Base-by-base conservation (phyloP, 2,113 vertebrate genomes). In the Salvelinus sp. region DNA sequence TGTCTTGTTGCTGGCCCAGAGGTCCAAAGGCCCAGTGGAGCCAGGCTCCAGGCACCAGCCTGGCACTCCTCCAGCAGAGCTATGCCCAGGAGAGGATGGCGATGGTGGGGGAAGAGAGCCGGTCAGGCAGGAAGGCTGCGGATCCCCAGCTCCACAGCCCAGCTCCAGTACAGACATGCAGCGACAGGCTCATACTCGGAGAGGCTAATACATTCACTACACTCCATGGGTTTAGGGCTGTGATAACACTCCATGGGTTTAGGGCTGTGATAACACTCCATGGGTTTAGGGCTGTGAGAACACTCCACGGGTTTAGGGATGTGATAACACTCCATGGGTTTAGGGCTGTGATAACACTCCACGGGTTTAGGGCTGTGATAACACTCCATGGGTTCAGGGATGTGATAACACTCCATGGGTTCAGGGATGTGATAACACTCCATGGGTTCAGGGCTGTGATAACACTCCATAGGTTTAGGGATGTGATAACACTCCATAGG, bases 121-220 rank as follows among this genome's bases (percentile, higher is more conserved):
- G 57, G 38, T 10, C 38, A 18, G 73, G 63, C n/a, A 18, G 73
- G 63, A 20, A 82, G 76, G 82, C 81, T 73, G 81, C 79, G 79
- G 69, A 79, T 72, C 69, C 78, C 68, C 71, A 75, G 79, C 78
- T 70, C 79, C 66, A 69, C 79, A 85, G 80, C 50, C 67, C 71
- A 76, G 79, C 77, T 70, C 80, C 66, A 82, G 80, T 80, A 69
- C 79, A 85, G 81, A 79, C 81, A 83, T 84, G 84, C 83, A 83
- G 80, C 83, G 85, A 67, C 65, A 78, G 79, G 76, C 82, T 85
- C 76, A 79, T 69, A 72, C 75, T 79, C 82, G 76, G 76, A 79
- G 76, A 73, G 48, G 76, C 76, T 86, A 81, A 88, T 85, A 87
- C 79, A 83, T 91, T 85, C 85, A 80, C 72, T 84, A 77, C 71